Evolutionary conservation across 2,797 vertebrate species (phyloP).

Genomic region (Mareca strepera): DNA sequence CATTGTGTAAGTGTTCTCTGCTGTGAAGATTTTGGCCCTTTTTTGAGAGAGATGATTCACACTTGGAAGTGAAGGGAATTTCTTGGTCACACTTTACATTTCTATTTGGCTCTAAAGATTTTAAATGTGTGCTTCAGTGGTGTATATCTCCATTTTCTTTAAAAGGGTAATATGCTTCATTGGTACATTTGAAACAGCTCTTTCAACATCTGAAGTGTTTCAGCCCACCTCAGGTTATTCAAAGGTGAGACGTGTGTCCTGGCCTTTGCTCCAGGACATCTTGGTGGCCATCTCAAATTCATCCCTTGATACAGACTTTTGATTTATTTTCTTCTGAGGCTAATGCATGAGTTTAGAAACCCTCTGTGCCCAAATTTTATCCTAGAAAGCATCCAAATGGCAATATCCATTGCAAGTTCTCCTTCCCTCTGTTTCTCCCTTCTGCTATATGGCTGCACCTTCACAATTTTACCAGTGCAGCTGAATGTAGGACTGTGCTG

Average conservation of each 20-base stretch:
- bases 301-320: background rate
- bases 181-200: background rate
- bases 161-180: background rate
- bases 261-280: background rate
- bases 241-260: background rate
- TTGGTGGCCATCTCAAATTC: background rate
- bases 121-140: background rate
- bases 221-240: background rate
- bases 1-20: background rate
- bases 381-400: background rate
- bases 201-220: slow-evolving; percentile 1
- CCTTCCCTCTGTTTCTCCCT: background rate
- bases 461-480: background rate
- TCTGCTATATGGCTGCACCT: background rate
- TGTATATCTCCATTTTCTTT: background rate
- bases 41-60: background rate
- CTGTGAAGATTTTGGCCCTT: background rate
- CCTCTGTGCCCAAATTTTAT: background rate
- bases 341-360: background rate
- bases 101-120: background rate
- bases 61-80: background rate
- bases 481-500: background rate
- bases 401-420: background rate
- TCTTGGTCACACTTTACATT: background rate
- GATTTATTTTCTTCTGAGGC: background rate